These are phyloP conservation scores for Cromileptes altivelis DNA, from an alignment of 2,113 vertebrate genomes.

Conservation along the genomic window DNA sequence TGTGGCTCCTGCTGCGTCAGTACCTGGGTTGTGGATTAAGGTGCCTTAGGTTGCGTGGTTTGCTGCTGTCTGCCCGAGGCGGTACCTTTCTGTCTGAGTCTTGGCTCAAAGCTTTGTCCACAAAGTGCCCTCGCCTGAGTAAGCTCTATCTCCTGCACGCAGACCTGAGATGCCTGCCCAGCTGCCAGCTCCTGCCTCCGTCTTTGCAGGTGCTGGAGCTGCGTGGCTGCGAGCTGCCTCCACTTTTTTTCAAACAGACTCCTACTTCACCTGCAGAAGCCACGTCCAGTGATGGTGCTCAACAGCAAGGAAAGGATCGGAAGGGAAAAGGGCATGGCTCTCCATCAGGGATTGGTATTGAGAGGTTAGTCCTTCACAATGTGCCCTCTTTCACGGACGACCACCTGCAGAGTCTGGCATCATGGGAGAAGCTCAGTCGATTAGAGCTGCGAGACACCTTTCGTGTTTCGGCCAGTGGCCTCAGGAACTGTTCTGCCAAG, in stretches of 20 bases:
- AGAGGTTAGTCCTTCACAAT: slow-evolving; percentile 81
- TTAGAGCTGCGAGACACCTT: slow-evolving; percentile 83
- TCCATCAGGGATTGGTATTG: slow-evolving; percentile 65
- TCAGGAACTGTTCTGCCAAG: slow-evolving; percentile 81
- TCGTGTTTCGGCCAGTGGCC: slow-evolving; percentile 82
- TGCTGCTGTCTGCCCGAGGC: slow-evolving; percentile 83
- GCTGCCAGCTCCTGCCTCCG: slow-evolving; percentile 78
- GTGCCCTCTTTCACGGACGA: slow-evolving; percentile 87
- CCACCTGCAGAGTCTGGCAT: slow-evolving; percentile 82
- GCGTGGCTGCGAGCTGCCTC: slow-evolving; percentile 82
- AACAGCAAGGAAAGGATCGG: slow-evolving; percentile 24
- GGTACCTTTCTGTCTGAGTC: slow-evolving; percentile 84
- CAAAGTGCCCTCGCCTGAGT: slow-evolving; percentile 83
- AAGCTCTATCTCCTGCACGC: slow-evolving; percentile 81
- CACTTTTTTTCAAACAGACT: slow-evolving; percentile 79
- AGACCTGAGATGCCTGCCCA: slow-evolving; percentile 80
- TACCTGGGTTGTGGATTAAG: slow-evolving; percentile 85
- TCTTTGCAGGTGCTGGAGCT: slow-evolving; percentile 83
- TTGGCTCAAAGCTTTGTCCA: slow-evolving; percentile 83
- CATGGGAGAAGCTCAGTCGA: slow-evolving; percentile 75
- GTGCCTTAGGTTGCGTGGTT: slow-evolving; percentile 80
- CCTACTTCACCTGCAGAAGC: slow-evolving; percentile 41
- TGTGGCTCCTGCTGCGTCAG: slow-evolving; percentile 85
- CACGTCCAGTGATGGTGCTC: slow-evolving; percentile 61
- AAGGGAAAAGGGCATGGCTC: slow-evolving; percentile 41